phyloP scores from a whole-genome alignment of 2,888 invertebrate species.

The Diploptera punctata region DNA sequence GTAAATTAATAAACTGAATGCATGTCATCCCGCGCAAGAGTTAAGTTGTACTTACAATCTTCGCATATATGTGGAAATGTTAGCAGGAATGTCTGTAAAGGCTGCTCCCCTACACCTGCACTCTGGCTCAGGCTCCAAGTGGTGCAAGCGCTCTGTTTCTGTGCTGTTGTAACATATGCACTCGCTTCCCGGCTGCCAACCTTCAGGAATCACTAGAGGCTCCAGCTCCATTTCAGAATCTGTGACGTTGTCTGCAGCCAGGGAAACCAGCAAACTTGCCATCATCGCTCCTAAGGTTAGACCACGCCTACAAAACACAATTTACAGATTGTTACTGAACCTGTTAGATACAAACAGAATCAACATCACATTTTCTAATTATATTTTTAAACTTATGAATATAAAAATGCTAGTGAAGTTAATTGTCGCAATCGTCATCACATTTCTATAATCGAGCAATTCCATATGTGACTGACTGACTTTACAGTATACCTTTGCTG shows the following conservation, averaged over 20 bases:
- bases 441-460: too few species aligned
- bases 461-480: too few species aligned
- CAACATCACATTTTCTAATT: too few species aligned
- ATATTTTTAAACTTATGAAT: too few species aligned
- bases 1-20: too few species aligned
- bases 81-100: conserved; percentile 15
- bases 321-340: too few species aligned
- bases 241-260: conserved; percentile 1
- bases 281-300: neutral
- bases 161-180: conserved; percentile 28
- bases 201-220: neutral
- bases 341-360: too few species aligned
- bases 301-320: too few species aligned
- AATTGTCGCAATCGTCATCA: too few species aligned
- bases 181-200: conserved; percentile 14
- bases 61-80: conserved; percentile 24
- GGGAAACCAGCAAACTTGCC: neutral
- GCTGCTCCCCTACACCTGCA: conserved; percentile 19
- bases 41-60: conserved; percentile 20
- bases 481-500: too few species aligned
- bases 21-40: too few species aligned
- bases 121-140: conserved; percentile 21
- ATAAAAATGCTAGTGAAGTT: too few species aligned
- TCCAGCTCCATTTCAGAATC: conserved; percentile 10
- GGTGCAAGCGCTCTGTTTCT: conserved; percentile 18